Conservation (phyloP, 1,140 invertebrate species). For the Elysia chlorotica region DNA sequence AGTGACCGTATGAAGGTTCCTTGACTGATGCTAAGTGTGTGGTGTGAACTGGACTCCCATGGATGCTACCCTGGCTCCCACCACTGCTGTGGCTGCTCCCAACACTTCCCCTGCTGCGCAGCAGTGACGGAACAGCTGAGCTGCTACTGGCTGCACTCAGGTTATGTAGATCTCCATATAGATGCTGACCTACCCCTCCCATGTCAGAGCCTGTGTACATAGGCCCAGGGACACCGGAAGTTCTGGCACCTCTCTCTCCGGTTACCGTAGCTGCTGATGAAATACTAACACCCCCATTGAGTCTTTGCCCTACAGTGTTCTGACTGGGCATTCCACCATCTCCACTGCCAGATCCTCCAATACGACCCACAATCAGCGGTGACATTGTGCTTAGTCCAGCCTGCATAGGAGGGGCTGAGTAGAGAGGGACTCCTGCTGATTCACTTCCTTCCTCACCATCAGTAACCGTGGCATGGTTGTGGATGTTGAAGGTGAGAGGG, state of each 20-base stretch:
- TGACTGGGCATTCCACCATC: neutral
- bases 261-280: neutral
- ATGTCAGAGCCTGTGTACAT: neutral
- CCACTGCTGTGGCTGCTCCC: conserved; percentile 23
- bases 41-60: conserved; percentile 4
- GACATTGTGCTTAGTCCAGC: conserved; percentile 8
- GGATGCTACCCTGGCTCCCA: conserved; percentile 19
- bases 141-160: no score
- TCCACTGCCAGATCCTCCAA: neutral
- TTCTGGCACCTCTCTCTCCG: neutral
- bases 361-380: neutral
- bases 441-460: neutral
- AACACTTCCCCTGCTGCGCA: neutral
- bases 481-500: conserved; percentile 52
- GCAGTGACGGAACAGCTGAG: no score
- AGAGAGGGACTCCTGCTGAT: neutral
- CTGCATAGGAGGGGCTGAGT: conserved; percentile 30
- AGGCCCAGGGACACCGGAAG: neutral
- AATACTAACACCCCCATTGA: neutral
- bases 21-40: neutral
- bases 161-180: no score
- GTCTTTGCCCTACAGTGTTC: neutral
- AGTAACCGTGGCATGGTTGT: conserved; percentile 30
- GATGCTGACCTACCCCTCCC: neutral
- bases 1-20: no score